Evolutionary conservation across 2,113 vertebrate genomes (phyloP).

Genomic region (Brienomyrus longianalis): DNA sequence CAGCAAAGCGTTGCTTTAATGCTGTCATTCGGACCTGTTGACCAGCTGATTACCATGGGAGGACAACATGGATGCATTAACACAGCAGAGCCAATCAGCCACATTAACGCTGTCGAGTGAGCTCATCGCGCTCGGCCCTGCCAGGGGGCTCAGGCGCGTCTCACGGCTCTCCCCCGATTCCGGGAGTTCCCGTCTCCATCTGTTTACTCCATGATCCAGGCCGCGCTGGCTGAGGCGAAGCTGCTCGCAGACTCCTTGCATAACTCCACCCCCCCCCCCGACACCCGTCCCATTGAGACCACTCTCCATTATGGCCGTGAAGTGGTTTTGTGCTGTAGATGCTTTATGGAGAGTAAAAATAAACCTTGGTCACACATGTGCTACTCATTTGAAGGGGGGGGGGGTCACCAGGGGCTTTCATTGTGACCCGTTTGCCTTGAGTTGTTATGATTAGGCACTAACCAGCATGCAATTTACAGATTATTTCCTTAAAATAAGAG

Average conservation of each 20-base stretch:
- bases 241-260: constrained; percentile 48
- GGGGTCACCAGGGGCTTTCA: constrained; percentile 22
- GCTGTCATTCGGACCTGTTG: neutral
- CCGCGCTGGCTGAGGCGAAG: constrained; percentile 33
- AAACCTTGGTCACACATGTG: constrained; percentile 52
- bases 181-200: constrained; percentile 17
- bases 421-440: constrained; percentile 43
- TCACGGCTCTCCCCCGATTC: neutral
- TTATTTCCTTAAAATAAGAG: constrained; percentile 55
- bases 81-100: too few relatives aligned
- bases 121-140: too few relatives aligned
- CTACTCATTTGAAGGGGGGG: constrained; percentile 39
- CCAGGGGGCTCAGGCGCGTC: neutral
- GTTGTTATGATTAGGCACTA: constrained; percentile 53
- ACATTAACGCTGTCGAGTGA: neutral
- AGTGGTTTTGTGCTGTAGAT: constrained; percentile 57
- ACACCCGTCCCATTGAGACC: constrained; percentile 48
- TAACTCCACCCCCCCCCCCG: constrained; percentile 55
- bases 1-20: neutral
- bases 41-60: neutral
- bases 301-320: constrained; percentile 57
- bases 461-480: constrained; percentile 59
- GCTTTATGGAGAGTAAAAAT: constrained; percentile 60
- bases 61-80: neutral
- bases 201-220: constrained; percentile 22